Conservation (phyloP, 1,140 invertebrate species). For the Caerostris darwini region DNA sequence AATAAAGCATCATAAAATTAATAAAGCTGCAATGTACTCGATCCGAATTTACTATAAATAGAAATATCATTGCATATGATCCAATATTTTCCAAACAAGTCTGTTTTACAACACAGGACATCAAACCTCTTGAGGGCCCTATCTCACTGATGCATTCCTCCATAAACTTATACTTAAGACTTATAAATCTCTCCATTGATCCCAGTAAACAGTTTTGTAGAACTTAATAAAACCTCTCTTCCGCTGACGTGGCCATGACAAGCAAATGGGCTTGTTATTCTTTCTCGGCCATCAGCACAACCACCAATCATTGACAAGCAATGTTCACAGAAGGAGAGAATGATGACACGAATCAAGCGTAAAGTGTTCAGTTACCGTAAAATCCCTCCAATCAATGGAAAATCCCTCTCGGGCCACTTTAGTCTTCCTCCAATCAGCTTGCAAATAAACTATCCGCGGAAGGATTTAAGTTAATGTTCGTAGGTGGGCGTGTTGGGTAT, state of each 20-base stretch:
- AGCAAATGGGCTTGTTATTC: not conserved
- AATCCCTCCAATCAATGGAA: constrained; percentile 35
- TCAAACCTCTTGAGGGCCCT: not conserved
- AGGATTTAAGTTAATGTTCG: not conserved
- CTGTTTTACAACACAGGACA: too few species aligned
- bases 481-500: not conserved
- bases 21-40: too few species aligned
- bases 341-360: not conserved
- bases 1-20: too few species aligned
- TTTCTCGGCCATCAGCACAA: not conserved
- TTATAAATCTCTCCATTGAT: not conserved
- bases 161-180: not conserved
- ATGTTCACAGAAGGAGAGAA: not conserved
- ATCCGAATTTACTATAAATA: too few species aligned
- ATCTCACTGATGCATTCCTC: not conserved
- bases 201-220: not conserved
- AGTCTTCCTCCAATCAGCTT: constrained; percentile 15
- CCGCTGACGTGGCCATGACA: not conserved
- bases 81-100: too few species aligned
- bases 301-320: not conserved
- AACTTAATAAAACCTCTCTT: not conserved
- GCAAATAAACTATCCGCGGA: constrained; percentile 17
- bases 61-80: too few species aligned
- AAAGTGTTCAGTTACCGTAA: constrained; percentile 23
- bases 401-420: not conserved